These are phyloP conservation scores for Sigmodon hispidus DNA, from an alignment of 2,113 vertebrate genomes.

Conservation along the genomic window DNA sequence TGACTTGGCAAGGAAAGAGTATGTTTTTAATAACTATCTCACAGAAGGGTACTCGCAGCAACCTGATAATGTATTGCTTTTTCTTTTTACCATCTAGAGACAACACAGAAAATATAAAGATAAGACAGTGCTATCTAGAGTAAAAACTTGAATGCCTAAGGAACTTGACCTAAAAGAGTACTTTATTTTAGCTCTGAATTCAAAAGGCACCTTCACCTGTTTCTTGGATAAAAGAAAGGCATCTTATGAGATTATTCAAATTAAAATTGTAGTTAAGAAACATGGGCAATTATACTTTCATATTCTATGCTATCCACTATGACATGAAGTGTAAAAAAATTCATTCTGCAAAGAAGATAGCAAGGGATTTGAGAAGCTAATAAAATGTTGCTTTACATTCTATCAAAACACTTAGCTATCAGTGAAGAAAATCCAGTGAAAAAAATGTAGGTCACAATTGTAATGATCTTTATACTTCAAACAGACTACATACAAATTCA, in stretches of 20 bases:
- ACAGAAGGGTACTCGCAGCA: slow-evolving; percentile 66
- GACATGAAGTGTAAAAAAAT: slow-evolving; percentile 65
- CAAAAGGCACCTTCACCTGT: slow-evolving; percentile 60
- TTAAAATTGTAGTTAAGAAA: slow-evolving; percentile 66
- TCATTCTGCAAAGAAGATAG: slow-evolving; percentile 67
- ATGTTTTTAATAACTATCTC: slow-evolving; percentile 74
- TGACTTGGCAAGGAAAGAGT: slow-evolving; percentile 63
- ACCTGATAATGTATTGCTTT: slow-evolving; percentile 72
- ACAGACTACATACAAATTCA: slow-evolving; percentile 58
- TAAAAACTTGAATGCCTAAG: slow-evolving; percentile 65
- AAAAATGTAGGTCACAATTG: slow-evolving; percentile 65
- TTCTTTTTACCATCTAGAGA: slow-evolving; percentile 73
- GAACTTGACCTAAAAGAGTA: slow-evolving; percentile 58
- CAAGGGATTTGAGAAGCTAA: slow-evolving; percentile 74
- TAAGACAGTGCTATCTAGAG: slow-evolving; percentile 66
- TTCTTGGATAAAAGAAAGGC: slow-evolving; percentile 56
- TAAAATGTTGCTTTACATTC: slow-evolving; percentile 58
- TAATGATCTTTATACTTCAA: slow-evolving; percentile 66
- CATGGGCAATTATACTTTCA: slow-evolving; percentile 70
- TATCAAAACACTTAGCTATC: slow-evolving; percentile 70
- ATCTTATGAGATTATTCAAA: slow-evolving; percentile 64
- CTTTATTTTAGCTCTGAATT: slow-evolving; percentile 72
- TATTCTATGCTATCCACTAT: slow-evolving; percentile 59
- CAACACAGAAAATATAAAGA: slow-evolving; percentile 76
- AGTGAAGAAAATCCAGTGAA: slow-evolving; percentile 70